A percentile compares a stretch with the other conserved stretches of the same genome.
These are phyloP conservation scores for Maniola hyperantus DNA, from an alignment of 2,888 invertebrate genomes.

Conservation along the genomic window DNA sequence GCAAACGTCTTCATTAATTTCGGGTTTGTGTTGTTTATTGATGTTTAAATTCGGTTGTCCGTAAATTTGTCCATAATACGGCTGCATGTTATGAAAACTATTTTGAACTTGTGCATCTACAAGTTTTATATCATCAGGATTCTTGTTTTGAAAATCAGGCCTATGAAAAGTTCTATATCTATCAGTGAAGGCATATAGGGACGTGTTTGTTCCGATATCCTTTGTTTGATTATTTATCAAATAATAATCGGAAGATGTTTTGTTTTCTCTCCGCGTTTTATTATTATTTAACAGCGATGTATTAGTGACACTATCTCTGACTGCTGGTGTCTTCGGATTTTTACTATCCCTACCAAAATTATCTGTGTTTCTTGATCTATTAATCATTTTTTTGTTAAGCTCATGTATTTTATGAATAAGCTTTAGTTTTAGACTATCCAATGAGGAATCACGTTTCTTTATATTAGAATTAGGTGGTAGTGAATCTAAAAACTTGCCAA, in stretches of 20 bases:
- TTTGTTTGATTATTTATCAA: not conserved
- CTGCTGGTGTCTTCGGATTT: not conserved
- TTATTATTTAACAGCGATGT: not conserved
- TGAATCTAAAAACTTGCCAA: slow-evolving; percentile 49
- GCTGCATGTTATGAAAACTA: slow-evolving; percentile 15
- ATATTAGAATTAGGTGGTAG: slow-evolving; percentile 39
- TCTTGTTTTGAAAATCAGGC: not conserved
- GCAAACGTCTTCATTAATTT: slow-evolving; percentile 6
- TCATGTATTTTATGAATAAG: slow-evolving; percentile 47
- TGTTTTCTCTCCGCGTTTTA: not conserved
- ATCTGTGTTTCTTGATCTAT: not conserved
- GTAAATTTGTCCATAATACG: slow-evolving; percentile 9
- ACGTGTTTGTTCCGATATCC: not conserved
- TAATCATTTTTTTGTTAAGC: slow-evolving; percentile 41
- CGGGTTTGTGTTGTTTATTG: not conserved
- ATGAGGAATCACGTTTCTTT: slow-evolving; percentile 41
- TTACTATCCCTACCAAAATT: not conserved
- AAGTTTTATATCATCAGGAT: not conserved
- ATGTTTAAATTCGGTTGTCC: not conserved
- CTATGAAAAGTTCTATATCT: not conserved
- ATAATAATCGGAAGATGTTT: not conserved
- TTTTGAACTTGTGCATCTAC: slow-evolving; percentile 24
- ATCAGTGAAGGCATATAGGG: not conserved
- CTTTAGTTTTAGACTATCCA: slow-evolving; percentile 44
- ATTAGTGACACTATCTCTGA: not conserved